Percentiles rank a stretch among this genome's conserved stretches.
These are phyloP conservation scores for Trachemys scripta DNA, from an alignment of 2,113 vertebrate genomes.

Conservation along the genomic window DNA sequence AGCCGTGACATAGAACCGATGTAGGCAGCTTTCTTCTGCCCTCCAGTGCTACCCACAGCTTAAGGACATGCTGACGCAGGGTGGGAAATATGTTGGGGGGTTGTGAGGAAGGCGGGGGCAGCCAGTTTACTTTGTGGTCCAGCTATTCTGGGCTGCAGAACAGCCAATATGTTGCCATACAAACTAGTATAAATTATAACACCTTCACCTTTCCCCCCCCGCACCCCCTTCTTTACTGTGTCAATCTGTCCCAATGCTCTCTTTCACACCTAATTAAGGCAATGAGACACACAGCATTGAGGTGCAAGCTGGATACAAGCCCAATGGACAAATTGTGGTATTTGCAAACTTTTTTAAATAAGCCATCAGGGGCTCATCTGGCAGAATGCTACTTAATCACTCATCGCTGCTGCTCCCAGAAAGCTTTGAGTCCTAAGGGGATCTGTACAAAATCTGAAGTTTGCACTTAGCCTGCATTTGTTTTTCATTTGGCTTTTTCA, in stretches of 20 bases:
- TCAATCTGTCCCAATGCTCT: neutral
- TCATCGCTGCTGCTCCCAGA: neutral
- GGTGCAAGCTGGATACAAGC: fast-evolving
- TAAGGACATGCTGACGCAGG: neutral
- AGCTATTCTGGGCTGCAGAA: neutral
- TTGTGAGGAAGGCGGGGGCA: no score
- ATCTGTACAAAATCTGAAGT: neutral
- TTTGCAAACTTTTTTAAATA: neutral
- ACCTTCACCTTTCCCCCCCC: neutral
- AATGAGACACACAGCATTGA: neutral
- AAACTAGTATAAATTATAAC: neutral
- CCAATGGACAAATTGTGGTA: neutral
- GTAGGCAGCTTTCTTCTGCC: neutral
- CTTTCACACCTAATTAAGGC: neutral
- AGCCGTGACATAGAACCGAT: neutral
- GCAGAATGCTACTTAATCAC: neutral
- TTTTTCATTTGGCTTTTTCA: neutral
- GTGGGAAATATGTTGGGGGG: neutral
- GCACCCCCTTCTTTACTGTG: fast-evolving
- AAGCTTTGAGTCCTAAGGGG: neutral
- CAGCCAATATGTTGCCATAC: neutral
- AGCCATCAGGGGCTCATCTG: neutral
- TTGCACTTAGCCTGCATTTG: neutral
- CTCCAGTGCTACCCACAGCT: neutral
- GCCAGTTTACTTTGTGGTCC: neutral